Percentiles rank a stretch among this genome's conserved stretches.
Evolutionary conservation across 2,888 invertebrate genomes (phyloP).

Genomic region (Drosophila monieri): DNA sequence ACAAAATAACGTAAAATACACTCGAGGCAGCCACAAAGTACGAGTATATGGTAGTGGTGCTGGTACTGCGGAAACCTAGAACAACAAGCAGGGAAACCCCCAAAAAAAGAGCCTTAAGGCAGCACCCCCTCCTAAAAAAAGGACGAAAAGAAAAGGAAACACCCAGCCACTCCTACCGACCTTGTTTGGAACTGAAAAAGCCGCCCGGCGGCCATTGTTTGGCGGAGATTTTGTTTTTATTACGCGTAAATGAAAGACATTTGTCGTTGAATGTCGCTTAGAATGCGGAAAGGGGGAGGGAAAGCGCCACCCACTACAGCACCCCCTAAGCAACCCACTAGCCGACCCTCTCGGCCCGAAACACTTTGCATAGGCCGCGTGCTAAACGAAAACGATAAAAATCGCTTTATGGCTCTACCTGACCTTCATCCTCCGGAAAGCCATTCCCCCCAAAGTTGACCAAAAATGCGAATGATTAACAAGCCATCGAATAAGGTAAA

Average conservation of each 20-base stretch:
- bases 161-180: background rate
- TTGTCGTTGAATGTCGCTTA: conserved; percentile 48
- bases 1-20: conserved; percentile 65
- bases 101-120: background rate
- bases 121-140: background rate
- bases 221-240: conserved; percentile 68
- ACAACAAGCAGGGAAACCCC: conserved; percentile 31
- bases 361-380: conserved; percentile 28
- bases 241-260: conserved; percentile 73
- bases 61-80: background rate
- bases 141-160: background rate
- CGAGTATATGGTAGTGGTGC: conserved; percentile 3
- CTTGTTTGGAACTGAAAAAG: conserved; percentile 14
- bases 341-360: background rate
- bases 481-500: conserved; percentile 50
- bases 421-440: background rate
- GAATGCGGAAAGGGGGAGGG: background rate
- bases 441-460: conserved; percentile 24
- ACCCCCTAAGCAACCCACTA: background rate
- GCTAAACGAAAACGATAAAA: conserved; percentile 50
- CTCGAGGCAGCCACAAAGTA: conserved; percentile 52
- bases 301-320: background rate
- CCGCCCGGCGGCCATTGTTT: conserved; percentile 57
- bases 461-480: conserved; percentile 65
- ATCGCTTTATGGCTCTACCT: conserved; percentile 39